Conservation (phyloP, 2,113 vertebrate species). For the Potamarius usumacintae region DNA sequence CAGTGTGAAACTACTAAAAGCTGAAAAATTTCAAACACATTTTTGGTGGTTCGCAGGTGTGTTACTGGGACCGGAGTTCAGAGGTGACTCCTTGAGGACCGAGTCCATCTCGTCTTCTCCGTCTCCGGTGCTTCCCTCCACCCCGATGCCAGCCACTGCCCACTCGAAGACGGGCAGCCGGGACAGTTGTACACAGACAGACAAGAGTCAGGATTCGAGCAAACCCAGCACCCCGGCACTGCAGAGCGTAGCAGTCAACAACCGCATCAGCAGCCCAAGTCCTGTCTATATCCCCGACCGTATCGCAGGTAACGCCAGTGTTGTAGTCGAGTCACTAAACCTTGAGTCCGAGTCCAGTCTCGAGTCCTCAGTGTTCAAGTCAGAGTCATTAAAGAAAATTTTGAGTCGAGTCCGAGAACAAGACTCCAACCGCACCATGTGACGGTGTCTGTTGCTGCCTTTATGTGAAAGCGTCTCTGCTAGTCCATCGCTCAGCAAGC, state of each 20-base stretch:
- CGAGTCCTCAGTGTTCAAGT: no score
- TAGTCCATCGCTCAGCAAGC: no score
- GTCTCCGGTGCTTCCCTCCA: conserved; percentile 88
- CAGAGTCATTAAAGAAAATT: no score
- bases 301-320: conserved; percentile 62
- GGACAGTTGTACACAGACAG: conserved; percentile 95
- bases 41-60: conserved; percentile 72
- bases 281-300: conserved; percentile 77
- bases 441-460: no score
- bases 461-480: no score
- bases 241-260: conserved; percentile 67
- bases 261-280: conserved; percentile 72
- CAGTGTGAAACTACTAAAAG: neutral
- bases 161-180: conserved; percentile 95
- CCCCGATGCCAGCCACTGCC: conserved; percentile 76
- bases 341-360: no score
- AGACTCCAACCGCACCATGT: no score
- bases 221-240: conserved; percentile 74
- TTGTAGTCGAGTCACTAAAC: no score
- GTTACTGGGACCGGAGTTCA: conserved; percentile 90
- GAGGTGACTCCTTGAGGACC: conserved; percentile 80
- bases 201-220: conserved; percentile 78
- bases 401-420: no score
- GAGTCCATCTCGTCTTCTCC: conserved; percentile 92
- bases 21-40: neutral